These are phyloP conservation scores for Anorthoa munda DNA, from an alignment of 2,888 invertebrate genomes.

Conservation along the genomic window DNA sequence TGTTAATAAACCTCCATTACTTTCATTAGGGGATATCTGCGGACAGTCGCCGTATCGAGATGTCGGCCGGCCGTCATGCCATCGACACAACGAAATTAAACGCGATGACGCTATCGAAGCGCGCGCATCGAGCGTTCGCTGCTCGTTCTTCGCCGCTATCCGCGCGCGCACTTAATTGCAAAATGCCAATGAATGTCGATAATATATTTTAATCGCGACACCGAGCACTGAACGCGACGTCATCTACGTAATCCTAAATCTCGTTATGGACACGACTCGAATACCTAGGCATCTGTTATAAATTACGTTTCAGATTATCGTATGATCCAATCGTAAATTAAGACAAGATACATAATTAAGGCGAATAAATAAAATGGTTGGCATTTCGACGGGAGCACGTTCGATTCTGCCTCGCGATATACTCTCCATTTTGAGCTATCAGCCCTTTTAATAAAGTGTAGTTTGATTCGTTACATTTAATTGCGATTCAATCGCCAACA, in stretches of 20 bases:
- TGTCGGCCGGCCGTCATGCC: slow-evolving; percentile 88
- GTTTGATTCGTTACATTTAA: slow-evolving; percentile 89
- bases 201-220: slow-evolving; percentile 86
- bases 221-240: slow-evolving; percentile 79
- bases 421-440: slow-evolving; percentile 89
- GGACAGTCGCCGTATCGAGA: slow-evolving; percentile 88
- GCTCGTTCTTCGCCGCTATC: slow-evolving; percentile 74
- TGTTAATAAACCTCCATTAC: slow-evolving; percentile 90
- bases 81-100: slow-evolving; percentile 89
- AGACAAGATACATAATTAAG: slow-evolving; percentile 92
- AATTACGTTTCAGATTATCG: slow-evolving; percentile 90
- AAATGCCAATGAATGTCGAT: slow-evolving; percentile 88
- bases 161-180: slow-evolving; percentile 87
- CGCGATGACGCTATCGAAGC: slow-evolving; percentile 88
- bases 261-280: slow-evolving; percentile 89
- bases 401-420: slow-evolving; percentile 86
- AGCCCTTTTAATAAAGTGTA: slow-evolving; percentile 89
- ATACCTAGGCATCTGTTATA: slow-evolving; percentile 90
- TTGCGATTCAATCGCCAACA: slow-evolving; percentile 91
- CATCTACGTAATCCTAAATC: slow-evolving; percentile 89
- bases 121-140: slow-evolving; percentile 81
- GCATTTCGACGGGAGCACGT: slow-evolving; percentile 91
- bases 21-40: slow-evolving; percentile 90
- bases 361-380: slow-evolving; percentile 91
- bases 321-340: slow-evolving; percentile 91